Percentiles rank a stretch among this genome's conserved stretches.
phyloP scores from a whole-genome alignment of 2,888 invertebrate species.

The Dendrolimus houi region DNA sequence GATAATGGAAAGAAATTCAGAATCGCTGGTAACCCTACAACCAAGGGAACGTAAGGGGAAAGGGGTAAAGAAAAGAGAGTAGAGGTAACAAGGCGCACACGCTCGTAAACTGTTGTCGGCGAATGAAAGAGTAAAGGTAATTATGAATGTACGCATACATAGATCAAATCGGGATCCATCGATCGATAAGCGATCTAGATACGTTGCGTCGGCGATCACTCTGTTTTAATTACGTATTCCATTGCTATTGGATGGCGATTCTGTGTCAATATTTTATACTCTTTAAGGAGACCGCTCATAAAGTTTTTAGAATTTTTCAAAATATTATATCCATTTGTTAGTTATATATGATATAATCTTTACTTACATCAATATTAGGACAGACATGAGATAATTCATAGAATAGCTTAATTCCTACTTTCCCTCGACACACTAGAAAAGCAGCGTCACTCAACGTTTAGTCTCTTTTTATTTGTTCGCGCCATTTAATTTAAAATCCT shows the following conservation, averaged over 20 bases:
- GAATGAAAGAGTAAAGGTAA: slow-evolving; percentile 69
- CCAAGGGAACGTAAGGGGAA: not conserved
- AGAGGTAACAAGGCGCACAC: slow-evolving; percentile 50
- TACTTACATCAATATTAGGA: no score
- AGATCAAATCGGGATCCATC: slow-evolving; percentile 69
- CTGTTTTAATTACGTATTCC: slow-evolving; percentile 10
- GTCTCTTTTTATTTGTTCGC: no score
- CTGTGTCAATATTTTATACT: not conserved
- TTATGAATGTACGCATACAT: slow-evolving; percentile 69
- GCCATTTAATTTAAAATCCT: no score
- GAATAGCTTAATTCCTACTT: no score
- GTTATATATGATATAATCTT: no score
- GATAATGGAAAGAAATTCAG: no score
- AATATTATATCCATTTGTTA: no score
- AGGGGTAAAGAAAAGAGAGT: slow-evolving; percentile 7
- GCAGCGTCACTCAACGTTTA: no score
- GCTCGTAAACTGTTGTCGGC: slow-evolving; percentile 65
- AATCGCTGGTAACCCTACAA: not conserved
- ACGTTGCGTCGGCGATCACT: slow-evolving; percentile 6
- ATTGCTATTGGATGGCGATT: slow-evolving; percentile 12
- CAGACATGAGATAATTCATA: no score
- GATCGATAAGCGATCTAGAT: slow-evolving; percentile 67
- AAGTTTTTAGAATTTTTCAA: no score
- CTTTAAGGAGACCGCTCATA: no score
- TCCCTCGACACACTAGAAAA: no score